phyloP scores from a whole-genome alignment of 2,888 invertebrate genomes.

The Cylindroiulus punctatus region DNA sequence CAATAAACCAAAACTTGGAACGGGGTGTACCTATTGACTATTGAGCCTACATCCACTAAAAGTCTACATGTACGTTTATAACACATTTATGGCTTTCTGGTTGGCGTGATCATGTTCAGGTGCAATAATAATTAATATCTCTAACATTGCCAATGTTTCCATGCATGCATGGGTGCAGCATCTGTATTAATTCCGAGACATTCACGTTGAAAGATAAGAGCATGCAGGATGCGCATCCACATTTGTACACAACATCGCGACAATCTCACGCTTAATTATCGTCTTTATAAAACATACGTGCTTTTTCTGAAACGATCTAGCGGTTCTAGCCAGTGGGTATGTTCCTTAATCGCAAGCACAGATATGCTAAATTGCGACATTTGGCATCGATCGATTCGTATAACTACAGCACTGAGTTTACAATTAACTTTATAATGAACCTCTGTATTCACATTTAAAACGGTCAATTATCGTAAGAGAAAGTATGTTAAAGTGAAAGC shows the following conservation, averaged over 20 bases:
- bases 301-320: background rate
- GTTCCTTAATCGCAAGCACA: background rate
- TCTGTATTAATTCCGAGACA: background rate
- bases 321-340: background rate
- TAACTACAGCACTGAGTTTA: background rate
- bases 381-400: background rate
- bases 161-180: background rate
- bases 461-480: background rate
- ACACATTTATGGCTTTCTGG: background rate
- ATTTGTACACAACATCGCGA: background rate
- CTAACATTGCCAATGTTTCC: background rate
- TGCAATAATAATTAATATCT: constrained; percentile 24
- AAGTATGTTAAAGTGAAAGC: background rate
- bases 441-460: background rate
- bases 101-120: background rate
- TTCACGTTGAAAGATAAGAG: background rate
- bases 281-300: constrained; percentile 1
- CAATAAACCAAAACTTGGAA: background rate
- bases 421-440: background rate
- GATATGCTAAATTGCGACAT: background rate
- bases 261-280: background rate
- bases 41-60: background rate
- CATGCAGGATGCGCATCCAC: background rate
- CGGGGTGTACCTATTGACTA: background rate
- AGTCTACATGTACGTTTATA: background rate